Base-by-base conservation (phyloP, 2,888 invertebrate species). In the Agrotis exclamationis region DNA sequence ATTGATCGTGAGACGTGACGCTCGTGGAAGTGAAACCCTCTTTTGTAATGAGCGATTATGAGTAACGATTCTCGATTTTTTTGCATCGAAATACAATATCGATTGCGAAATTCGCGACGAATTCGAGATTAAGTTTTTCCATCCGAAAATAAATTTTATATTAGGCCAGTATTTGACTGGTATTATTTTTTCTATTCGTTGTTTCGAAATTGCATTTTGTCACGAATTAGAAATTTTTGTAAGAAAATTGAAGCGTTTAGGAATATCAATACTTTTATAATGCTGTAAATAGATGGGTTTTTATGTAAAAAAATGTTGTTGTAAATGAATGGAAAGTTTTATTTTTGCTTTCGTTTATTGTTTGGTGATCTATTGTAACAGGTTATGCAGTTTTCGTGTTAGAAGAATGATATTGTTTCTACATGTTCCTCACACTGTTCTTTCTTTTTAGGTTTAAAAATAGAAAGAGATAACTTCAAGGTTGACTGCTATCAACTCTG, bases 1-100 rank as follows among this genome's bases (percentile, higher is more conserved):
- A 93, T 93, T 91, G 92, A 91, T 93, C 93, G 93, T 92, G 93
- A 93, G 92, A 94, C 95, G 94, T 95, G 94, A 94, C 94, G 93
- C 87, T 91, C 93, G 92, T 92, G 93, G 91, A 92, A 93, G 93
- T 92, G 94, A 94, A 94, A 95, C 91, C 83, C 88, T 91, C 92
- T 93, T 93, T 95, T 93, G 93, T 92, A 93, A 93, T 90, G 88
- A 91, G 83, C 88, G 91, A 90, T 92, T 92, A 91, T 92, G 89
- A 89, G 86, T 84, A 87, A 86, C 90, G 88, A 88, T 89, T 88
- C 85, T 84, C 81, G 78, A 80, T 78, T 82, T 88, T 88, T 88
- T 89, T 87, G 87, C 89, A 89, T 87, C 83, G 76, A 83, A 84
- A 84, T 77, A 85, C 83, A 86, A 87, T 85, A 84, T 79, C 80